Conservation (phyloP, 2,888 invertebrate genomes). For the Autographa gamma region DNA sequence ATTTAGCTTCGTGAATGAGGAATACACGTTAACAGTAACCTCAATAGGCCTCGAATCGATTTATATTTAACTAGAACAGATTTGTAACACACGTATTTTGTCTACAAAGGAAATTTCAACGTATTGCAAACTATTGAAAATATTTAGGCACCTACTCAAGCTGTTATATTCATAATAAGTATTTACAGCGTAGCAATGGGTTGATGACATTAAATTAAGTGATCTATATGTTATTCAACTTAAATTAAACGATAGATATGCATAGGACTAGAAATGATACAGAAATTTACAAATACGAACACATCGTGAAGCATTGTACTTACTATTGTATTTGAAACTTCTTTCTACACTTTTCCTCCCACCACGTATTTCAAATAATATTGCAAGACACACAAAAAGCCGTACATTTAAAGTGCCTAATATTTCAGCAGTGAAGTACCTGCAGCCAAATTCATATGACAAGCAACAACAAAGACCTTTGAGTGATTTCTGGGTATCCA, state of each 20-base stretch:
- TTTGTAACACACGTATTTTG: neutral
- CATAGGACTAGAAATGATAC: too few relatives aligned
- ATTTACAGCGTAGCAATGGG: too few relatives aligned
- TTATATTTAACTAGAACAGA: neutral
- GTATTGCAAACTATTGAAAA: neutral
- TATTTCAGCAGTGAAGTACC: neutral
- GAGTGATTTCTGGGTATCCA: slow-evolving; percentile 49
- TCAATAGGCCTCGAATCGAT: slow-evolving; percentile 3
- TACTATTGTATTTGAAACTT: too few relatives aligned
- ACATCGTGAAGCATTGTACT: too few relatives aligned
- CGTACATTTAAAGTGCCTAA: neutral
- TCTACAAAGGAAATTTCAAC: neutral
- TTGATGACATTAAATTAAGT: too few relatives aligned
- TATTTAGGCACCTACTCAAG: neutral
- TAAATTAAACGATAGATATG: too few relatives aligned
- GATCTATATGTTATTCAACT: too few relatives aligned
- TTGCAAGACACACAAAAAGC: neutral
- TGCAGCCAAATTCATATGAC: neutral
- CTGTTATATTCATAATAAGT: too few relatives aligned
- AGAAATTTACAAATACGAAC: too few relatives aligned
- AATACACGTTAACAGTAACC: neutral
- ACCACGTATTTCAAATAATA: too few relatives aligned
- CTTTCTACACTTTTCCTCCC: too few relatives aligned
- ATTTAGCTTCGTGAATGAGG: neutral
- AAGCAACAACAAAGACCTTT: neutral